Conservation (phyloP, 64 coral and sea anemone species). For the Cladopsammia gracilis region DNA sequence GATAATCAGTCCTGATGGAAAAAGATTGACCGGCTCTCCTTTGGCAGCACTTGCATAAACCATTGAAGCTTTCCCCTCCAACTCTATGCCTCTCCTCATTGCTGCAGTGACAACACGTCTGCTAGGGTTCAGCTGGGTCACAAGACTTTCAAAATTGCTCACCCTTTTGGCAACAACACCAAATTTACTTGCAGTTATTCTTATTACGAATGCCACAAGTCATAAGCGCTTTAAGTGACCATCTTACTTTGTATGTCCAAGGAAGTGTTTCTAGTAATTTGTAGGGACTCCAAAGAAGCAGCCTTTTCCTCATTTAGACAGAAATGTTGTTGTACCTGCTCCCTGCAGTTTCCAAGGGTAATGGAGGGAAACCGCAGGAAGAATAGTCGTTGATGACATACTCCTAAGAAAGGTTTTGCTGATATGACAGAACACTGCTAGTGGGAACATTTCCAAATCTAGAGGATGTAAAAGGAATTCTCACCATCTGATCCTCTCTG, state of each 20-base stretch:
- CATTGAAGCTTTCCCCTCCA: constrained; percentile 33
- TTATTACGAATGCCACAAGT: constrained; percentile 69
- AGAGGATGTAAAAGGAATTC: background rate
- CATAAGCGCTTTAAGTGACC: constrained; percentile 51
- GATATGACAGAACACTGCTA: constrained; percentile 57
- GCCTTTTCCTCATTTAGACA: constrained; percentile 22
- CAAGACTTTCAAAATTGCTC: constrained; percentile 57
- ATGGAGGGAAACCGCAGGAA: constrained; percentile 42
- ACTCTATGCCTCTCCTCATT: too few relatives aligned
- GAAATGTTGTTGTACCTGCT: constrained; percentile 42
- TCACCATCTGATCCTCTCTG: too few relatives aligned
- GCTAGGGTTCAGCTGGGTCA: constrained; percentile 35
- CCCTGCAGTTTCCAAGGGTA: constrained; percentile 49
- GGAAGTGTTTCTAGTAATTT: constrained; percentile 31
- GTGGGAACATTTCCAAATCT: constrained; percentile 67
- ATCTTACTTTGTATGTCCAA: constrained; percentile 41
- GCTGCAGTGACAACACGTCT: constrained; percentile 64
- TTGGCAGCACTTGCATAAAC: constrained; percentile 44
- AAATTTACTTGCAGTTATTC: constrained; percentile 73
- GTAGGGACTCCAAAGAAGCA: background rate
- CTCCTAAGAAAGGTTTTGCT: constrained; percentile 64
- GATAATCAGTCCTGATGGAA: constrained; percentile 59
- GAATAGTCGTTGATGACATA: constrained; percentile 66
- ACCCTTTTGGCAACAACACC: constrained; percentile 64
- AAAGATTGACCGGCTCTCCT: constrained; percentile 38